Base-by-base conservation (phyloP, 2,113 vertebrate species). In the Pseudorasbora parva region DNA sequence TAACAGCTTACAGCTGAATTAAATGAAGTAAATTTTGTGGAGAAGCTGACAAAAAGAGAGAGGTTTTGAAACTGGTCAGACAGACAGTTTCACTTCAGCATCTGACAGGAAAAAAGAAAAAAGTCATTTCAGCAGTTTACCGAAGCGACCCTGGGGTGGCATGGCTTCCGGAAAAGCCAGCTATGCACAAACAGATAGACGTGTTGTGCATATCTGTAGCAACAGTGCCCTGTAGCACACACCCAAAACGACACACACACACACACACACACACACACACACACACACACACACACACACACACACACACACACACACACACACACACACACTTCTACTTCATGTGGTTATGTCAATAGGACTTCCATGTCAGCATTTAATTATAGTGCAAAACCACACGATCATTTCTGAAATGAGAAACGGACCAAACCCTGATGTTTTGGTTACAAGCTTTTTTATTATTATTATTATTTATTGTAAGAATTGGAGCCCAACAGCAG, bases 41-140 rank as follows among this genome's bases (percentile, higher is more conserved):
- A 56, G 23, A 57, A 12, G 56, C 9, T 68, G 45, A 56, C 1
- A 80, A 19, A 45, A 1, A 14, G 21, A 43, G 56, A 71, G 9
- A 73, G n/a, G 81, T 68, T 81, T 83, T 84, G 57, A 85, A 66
- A 86, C 33, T 73, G 49, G 56, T n/a, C 30, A 84, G 72, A 62
- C 81, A 84, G 57, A 43, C 19, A 57, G 71, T 91, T 90, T 90
- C 86, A 84, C 82, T 86, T 86, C 68, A 59, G 83, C 81, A 79
- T 84, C 49, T 37, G 81, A 47, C 41, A 68, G 54, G 27, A 74
- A 74, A 49, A 51, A 27, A 72, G 8, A 41, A 91, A 78, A 21
- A 56, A 60, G 84, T 76, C 1, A 81, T 82, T 85, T 91, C 89
- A 90, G 88, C 89, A 15, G 54, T 89, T 90, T 89, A 81, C 71